phyloP scores from a whole-genome alignment of 2,888 invertebrate genomes.

The Nebria salina region DNA sequence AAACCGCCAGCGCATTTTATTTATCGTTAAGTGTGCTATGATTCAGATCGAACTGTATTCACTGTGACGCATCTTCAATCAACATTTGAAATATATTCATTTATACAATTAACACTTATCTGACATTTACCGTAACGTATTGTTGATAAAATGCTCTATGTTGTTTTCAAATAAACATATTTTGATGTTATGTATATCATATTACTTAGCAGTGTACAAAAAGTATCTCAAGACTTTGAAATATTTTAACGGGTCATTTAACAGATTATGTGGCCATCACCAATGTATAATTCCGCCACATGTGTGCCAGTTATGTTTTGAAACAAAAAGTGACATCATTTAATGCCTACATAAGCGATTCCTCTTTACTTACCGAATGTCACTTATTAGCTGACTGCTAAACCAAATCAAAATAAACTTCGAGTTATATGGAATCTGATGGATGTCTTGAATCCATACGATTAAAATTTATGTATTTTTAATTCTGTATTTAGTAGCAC shows the following conservation, averaged over 20 bases:
- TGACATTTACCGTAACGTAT: background rate
- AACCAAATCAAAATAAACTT: background rate
- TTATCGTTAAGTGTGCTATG: too few species aligned
- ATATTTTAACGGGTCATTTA: background rate
- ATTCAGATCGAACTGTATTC: background rate
- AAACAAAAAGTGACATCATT: constrained; percentile 1
- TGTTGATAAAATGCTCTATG: background rate
- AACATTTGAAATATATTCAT: background rate
- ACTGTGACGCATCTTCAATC: background rate
- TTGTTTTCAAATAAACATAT: background rate
- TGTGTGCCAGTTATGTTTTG: background rate
- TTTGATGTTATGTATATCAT: background rate
- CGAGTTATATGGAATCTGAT: background rate
- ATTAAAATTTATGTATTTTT: too few species aligned
- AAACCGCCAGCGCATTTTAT: too few species aligned
- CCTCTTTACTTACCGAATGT: background rate
- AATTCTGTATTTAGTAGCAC: too few species aligned
- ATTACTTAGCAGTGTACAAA: background rate
- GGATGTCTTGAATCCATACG: too few species aligned
- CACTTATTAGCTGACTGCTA: background rate
- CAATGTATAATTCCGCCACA: background rate
- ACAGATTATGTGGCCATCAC: background rate
- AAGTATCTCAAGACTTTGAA: background rate
- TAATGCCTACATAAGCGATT: background rate
- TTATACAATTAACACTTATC: constrained; percentile 1